Conservation (phyloP, 2,797 vertebrate species). For the Pseudochaenichthys georgianus region DNA sequence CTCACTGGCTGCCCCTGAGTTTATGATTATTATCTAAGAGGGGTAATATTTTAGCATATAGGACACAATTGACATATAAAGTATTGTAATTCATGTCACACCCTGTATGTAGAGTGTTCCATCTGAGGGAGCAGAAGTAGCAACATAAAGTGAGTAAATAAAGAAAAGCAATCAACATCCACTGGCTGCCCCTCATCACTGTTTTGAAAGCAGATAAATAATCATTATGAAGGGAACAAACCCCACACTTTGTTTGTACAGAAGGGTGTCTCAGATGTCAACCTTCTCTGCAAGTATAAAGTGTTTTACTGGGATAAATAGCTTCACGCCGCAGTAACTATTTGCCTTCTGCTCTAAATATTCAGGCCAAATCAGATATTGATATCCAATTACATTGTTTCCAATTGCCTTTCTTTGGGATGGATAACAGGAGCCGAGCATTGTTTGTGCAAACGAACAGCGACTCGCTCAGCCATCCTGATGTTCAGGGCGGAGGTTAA, state of each 20-base stretch:
- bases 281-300: neutral
- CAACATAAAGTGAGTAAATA: neutral
- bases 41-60: conserved; percentile 13
- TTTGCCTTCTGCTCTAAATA: conserved; percentile 32
- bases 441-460: conserved; percentile 30
- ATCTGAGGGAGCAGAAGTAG: neutral
- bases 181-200: neutral
- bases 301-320: neutral
- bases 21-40: conserved; percentile 41
- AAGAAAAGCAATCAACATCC: neutral
- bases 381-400: conserved; percentile 21
- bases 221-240: conserved; percentile 15
- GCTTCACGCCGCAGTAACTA: neutral
- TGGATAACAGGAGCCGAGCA: neutral
- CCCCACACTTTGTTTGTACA: conserved; percentile 7
- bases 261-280: conserved; percentile 1
- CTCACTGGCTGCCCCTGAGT: conserved; percentile 37
- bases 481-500: conserved; percentile 49
- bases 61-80: conserved; percentile 15
- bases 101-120: neutral
- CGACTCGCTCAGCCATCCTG: conserved; percentile 1
- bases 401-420: conserved; percentile 32
- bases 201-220: conserved; percentile 4
- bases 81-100: neutral
- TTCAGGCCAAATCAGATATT: conserved; percentile 28